Evolutionary conservation across 2,797 vertebrate species (phyloP), one percentile per base, ranked within the genome.

Genomic region (Danio jaintianensis): DNA sequence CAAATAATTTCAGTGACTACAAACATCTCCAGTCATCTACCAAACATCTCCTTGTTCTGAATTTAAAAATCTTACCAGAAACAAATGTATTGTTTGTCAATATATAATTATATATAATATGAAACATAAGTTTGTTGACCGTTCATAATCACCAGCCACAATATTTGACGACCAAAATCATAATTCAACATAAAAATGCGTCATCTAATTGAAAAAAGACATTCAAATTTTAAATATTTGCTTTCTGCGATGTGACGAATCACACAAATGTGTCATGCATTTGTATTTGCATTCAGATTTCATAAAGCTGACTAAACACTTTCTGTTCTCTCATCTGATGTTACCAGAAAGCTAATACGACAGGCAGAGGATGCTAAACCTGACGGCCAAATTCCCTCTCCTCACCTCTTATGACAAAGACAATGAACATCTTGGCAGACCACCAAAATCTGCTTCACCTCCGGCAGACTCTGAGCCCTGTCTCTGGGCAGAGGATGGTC

Each of bases 401-500:
- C 10, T 78, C 45, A 38, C 29, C 76, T 78, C 36, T 78, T 8
- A 59, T 5, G 53, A 47, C 77, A 70, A 69, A 78, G 52, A 67
- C 55, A 50, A 42, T 61, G 29, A 78, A 78, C 7, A 5, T 42
- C 66, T 59, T 75, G 58, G 56, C 61, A 76, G 38, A 64, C 74
- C 74, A 64, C 74, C 74, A 64, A 52, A 63, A 68, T 38, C 43
- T 7, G 10, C 20, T 76, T 53, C 38, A 66, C 48, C 22, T 55
- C 50, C 11, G 40, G 11, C n/a, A 56, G 52, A 42, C 63, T 20
- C 68, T 45, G 68, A 62, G 78, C 63, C 53, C 29, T 18, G 45
- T 82, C 74, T 78, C 68, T 48, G 56, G 63, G 64, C 15, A 68
- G 80, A 5, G 13, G 48, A 72, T 36, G 68, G 64, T 43, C 1